Conservation (phyloP, 2,888 invertebrate species). For the Willowsia nigromaculata region DNA sequence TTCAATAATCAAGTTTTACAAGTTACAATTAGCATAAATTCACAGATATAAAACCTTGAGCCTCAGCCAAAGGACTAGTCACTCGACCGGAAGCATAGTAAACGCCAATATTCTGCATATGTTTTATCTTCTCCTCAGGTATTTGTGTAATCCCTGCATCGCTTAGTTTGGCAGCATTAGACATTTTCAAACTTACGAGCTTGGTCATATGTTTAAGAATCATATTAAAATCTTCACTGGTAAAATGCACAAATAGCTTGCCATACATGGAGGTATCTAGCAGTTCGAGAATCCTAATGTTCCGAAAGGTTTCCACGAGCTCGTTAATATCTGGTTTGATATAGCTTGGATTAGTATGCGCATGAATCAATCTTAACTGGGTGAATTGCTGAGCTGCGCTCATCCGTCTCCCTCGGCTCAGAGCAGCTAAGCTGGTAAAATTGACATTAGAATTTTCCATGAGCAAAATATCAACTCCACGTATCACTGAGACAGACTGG, state of each 20-base stretch:
- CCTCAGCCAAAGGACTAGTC: background rate
- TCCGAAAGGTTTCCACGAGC: background rate
- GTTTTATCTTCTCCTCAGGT: background rate
- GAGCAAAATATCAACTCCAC: conserved; percentile 34
- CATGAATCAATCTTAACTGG: conserved; percentile 26
- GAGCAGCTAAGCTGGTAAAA: background rate
- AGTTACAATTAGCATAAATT: background rate
- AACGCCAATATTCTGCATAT: conserved; percentile 30
- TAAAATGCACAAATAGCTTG: conserved; percentile 42
- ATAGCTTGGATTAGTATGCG: conserved; percentile 27
- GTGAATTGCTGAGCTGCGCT: background rate
- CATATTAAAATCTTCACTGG: conserved; percentile 42
- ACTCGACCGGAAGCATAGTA: background rate
- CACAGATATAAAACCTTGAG: too few species aligned
- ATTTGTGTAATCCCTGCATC: conserved; percentile 45
- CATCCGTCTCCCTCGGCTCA: background rate
- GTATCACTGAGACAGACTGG: background rate
- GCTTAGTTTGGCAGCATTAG: conserved; percentile 24
- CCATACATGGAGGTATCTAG: conserved; percentile 32
- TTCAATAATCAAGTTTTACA: background rate
- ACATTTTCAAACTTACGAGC: conserved; percentile 56
- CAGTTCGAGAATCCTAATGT: conserved; percentile 36
- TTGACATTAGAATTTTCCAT: conserved; percentile 7
- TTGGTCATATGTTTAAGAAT: conserved; percentile 7
- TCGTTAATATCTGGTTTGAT: conserved; percentile 35